A percentile compares a stretch with the other conserved stretches of the same genome.
These are phyloP conservation scores for Drosophila borealis DNA, from an alignment of 2,888 invertebrate species.

Conservation along the genomic window DNA sequence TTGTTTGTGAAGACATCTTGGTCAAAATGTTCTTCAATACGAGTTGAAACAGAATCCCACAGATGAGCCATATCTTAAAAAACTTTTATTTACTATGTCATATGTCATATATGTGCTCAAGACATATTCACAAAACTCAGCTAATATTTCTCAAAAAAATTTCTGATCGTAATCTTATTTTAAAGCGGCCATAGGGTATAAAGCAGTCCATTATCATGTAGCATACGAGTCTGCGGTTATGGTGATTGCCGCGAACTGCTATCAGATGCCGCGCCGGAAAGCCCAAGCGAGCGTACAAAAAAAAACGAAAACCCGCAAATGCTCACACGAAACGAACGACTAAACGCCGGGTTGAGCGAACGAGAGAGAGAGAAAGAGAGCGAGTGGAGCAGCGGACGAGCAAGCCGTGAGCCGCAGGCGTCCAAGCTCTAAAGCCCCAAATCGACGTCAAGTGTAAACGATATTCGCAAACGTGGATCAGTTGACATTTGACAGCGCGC, in stretches of 20 bases:
- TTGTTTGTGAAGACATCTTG: too few relatives aligned
- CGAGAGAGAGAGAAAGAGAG: slow-evolving; percentile 14
- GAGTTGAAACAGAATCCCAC: too few relatives aligned
- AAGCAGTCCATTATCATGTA: neutral
- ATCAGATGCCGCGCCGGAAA: slow-evolving; percentile 61
- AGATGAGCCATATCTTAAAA: too few relatives aligned
- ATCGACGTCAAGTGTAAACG: slow-evolving; percentile 71
- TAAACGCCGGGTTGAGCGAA: slow-evolving; percentile 5
- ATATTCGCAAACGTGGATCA: slow-evolving; percentile 83
- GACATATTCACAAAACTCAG: too few relatives aligned
- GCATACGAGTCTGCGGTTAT: slow-evolving; percentile 26
- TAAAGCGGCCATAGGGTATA: neutral
- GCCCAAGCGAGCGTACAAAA: slow-evolving; percentile 33
- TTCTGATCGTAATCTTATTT: neutral
- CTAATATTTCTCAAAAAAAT: too few relatives aligned
- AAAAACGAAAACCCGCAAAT: slow-evolving; percentile 39
- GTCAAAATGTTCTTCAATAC: too few relatives aligned
- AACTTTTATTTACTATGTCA: too few relatives aligned
- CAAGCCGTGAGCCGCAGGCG: slow-evolving; percentile 23
- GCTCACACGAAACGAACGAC: slow-evolving; percentile 11
- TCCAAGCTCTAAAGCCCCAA: slow-evolving; percentile 26
- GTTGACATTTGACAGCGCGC: slow-evolving; percentile 85
- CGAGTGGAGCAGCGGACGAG: slow-evolving; percentile 2
- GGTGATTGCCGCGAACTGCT: slow-evolving; percentile 39
- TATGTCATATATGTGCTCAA: too few relatives aligned